A percentile compares a stretch with the other conserved stretches of the same genome.
phyloP scores from a whole-genome alignment of 2,888 invertebrate genomes.

The Cataglyphis cursor region DNA sequence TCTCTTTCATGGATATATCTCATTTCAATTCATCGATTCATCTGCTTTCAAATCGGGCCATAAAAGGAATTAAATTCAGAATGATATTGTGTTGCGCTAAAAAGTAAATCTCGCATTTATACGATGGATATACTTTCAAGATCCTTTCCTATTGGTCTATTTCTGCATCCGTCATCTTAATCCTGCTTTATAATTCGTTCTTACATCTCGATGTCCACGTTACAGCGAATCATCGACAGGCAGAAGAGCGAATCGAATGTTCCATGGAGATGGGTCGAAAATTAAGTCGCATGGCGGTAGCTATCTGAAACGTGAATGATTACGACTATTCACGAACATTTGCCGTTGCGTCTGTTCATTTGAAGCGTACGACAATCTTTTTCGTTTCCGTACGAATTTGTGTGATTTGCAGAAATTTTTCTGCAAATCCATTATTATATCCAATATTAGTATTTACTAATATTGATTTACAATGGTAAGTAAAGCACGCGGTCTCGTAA shows the following conservation, averaged over 20 bases:
- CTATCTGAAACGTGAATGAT: not conserved
- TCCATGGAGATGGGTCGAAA: constrained; percentile 16
- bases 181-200: constrained; percentile 50
- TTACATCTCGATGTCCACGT: not conserved
- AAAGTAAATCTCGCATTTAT: constrained; percentile 41
- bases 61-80: constrained; percentile 81
- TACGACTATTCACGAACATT: constrained; percentile 5
- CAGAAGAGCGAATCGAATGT: not conserved
- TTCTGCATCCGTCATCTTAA: not conserved
- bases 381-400: constrained; percentile 31
- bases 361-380: constrained; percentile 37
- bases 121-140: not conserved
- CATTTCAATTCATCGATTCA: not conserved
- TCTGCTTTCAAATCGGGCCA: constrained; percentile 61
- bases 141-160: constrained; percentile 39
- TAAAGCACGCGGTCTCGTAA: not conserved
- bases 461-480: constrained; percentile 68
- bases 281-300: constrained; percentile 4
- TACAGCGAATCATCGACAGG: constrained; percentile 38
- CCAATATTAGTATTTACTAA: no score
- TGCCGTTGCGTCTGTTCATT: not conserved
- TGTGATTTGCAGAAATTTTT: constrained; percentile 44
- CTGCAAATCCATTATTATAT: no score
- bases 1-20: not conserved
- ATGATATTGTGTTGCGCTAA: constrained; percentile 30